A percentile compares a stretch with the other conserved stretches of the same genome.
phyloP scores from a whole-genome alignment of 2,888 invertebrate genomes.

The Eupelmus urozonus region DNA sequence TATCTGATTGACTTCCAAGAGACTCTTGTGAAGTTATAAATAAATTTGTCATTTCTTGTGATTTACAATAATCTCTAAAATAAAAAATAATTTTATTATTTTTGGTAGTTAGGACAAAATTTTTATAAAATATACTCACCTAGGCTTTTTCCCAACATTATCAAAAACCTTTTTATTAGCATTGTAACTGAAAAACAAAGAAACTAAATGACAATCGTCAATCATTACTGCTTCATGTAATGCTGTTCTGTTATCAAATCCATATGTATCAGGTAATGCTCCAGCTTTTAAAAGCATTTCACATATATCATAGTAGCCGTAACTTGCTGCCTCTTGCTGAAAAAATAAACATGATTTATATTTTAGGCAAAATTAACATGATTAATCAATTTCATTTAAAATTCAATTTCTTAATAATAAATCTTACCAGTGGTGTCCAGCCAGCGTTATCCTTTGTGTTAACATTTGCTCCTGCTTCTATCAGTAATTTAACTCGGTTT shows the following conservation, averaged over 20 bases:
- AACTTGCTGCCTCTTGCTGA: conserved; percentile 83
- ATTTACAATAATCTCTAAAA: conserved; percentile 67
- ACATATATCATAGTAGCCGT: conserved; percentile 80
- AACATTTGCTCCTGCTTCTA: conserved; percentile 82
- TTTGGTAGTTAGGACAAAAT: no score
- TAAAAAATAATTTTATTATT: no score
- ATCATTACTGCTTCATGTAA: conserved; percentile 83
- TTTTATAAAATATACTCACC: conserved; percentile 69
- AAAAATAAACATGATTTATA: conserved; percentile 40
- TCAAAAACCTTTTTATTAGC: conserved; percentile 80
- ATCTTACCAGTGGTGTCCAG: conserved; percentile 83
- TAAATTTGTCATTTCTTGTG: conserved; percentile 65
- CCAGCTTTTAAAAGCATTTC: conserved; percentile 80
- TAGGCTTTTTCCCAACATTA: conserved; percentile 79
- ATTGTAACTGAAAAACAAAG: conserved; percentile 80
- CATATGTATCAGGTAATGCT: conserved; percentile 82
- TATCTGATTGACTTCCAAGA: conserved; percentile 48
- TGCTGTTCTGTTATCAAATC: conserved; percentile 82
- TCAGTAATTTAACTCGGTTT: conserved; percentile 78
- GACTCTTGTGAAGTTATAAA: conserved; percentile 59
- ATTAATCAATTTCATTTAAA: no score
- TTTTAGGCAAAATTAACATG: no score
- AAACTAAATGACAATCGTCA: conserved; percentile 78
- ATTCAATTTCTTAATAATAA: neutral
- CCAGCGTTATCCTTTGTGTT: conserved; percentile 85